A percentile compares a stretch with the other conserved stretches of the same genome.
These are phyloP conservation scores for Pachymerium ferrugineum DNA, from an alignment of 2,888 invertebrate genomes.

Conservation along the genomic window DNA sequence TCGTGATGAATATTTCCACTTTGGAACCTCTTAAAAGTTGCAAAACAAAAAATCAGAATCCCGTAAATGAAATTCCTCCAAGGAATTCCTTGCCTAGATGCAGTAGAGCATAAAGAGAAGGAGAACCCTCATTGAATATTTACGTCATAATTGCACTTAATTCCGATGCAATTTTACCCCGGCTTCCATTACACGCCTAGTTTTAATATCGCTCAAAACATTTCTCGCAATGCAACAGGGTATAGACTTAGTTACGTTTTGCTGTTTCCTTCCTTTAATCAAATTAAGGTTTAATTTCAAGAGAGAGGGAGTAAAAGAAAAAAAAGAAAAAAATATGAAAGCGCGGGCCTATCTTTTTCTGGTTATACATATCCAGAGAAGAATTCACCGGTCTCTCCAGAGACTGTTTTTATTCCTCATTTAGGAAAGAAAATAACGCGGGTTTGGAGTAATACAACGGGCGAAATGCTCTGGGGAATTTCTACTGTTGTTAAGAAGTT, in stretches of 20 bases:
- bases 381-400: not conserved
- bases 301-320: not conserved
- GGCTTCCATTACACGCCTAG: constrained; percentile 25
- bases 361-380: not conserved
- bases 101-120: not conserved
- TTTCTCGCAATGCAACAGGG: constrained; percentile 27
- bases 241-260: not conserved
- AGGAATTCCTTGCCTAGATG: constrained; percentile 1
- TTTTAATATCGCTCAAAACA: constrained; percentile 30
- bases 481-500: constrained; percentile 21
- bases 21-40: constrained; percentile 33
- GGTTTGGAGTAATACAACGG: constrained; percentile 24
- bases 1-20: constrained; percentile 33
- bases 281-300: constrained; percentile 31
- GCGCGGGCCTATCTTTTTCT: constrained; percentile 5
- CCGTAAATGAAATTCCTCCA: constrained; percentile 31
- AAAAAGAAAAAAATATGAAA: not conserved
- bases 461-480: constrained; percentile 16
- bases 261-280: constrained; percentile 17
- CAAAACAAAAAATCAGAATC: constrained; percentile 33
- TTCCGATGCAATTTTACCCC: constrained; percentile 32
- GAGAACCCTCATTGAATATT: constrained; percentile 33
- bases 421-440: constrained; percentile 24
- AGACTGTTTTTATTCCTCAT: constrained; percentile 27
- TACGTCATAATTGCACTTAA: constrained; percentile 33